Evolutionary conservation across 2,888 invertebrate species (phyloP), one percentile per base, ranked within the genome.

Genomic region (Dynastes tityus): DNA sequence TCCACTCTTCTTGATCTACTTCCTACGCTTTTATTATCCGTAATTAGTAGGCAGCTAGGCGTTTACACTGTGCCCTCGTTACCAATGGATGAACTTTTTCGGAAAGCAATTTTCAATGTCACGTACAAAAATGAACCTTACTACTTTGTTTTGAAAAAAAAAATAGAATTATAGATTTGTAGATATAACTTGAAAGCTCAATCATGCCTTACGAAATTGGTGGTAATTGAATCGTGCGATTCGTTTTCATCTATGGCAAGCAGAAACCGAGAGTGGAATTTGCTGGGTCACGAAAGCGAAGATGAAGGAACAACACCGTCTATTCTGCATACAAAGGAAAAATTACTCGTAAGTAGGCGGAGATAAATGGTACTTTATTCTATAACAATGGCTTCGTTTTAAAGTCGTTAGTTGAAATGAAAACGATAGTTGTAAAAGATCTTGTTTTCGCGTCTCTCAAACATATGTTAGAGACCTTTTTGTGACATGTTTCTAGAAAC

Each of bases 241-340:
- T 45, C 11, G 27, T n/a, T 67, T 22, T 16, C 37, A 45, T 74
- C 37, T 61, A 32, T 13, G 63, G 37, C 45, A 13, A 22, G 63
- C 61, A 74, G 73, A 74, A 74, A 74, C 49, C 49, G 73, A 74
- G 61, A 74, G 73, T 74, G 61, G 45, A 74, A 74, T 74, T 74
- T 61, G 61, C 29, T 74, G 27, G 27, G 68, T 13, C 27, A 68
- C 27, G 68, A 68, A 68, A 51, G 51, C 51, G 29, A 29, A 45
- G 13, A 29, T 61, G 73, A 49, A 61, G 73, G 40, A 74, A 74
- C 61, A 22, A 13, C 61, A 6, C 45, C 2, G 2, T 40, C 61
- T 74, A 40, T 40, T 74, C 45, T 74, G 45, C 73, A 27, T 45
- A 74, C 73, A 74, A 74, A 63, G 45, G 61, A 63, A 45, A 37